A percentile compares a stretch with the other conserved stretches of the same genome.
Evolutionary conservation across 2,797 vertebrate species (phyloP).

Genomic region (Enteromius viviparus): DNA sequence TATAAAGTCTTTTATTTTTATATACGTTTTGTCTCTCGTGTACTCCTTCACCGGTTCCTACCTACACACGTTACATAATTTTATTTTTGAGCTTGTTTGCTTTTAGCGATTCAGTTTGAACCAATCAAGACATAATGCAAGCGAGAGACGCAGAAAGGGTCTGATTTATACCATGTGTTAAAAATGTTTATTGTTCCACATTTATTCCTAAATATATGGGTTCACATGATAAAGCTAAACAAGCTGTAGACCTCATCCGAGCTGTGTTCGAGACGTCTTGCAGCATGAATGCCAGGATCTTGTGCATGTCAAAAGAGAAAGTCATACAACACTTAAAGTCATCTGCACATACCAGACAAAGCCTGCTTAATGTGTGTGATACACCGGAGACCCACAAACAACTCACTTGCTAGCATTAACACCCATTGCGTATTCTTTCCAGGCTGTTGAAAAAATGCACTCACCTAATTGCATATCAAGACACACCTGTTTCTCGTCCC

Average conservation of each 20-base stretch:
- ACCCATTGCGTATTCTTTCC: conserved; percentile 33
- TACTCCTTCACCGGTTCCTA: too few species aligned
- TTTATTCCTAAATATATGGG: conserved; percentile 1
- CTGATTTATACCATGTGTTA: conserved; percentile 7
- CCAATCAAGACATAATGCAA: neutral
- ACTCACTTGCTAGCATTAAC: conserved; percentile 36
- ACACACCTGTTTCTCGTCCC: conserved; percentile 46
- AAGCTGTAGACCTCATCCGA: neutral
- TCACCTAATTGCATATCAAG: conserved; percentile 55
- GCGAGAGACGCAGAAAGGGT: neutral
- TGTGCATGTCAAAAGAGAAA: conserved; percentile 12
- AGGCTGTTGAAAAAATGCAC: conserved; percentile 30
- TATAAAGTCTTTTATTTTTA: too few species aligned
- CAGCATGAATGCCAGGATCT: conserved; percentile 6
- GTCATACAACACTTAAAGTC: neutral
- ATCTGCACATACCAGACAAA: conserved; percentile 15
- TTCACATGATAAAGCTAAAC: conserved; percentile 5
- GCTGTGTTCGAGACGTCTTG: neutral
- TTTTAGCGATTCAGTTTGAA: neutral
- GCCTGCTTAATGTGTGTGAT: conserved; percentile 13
- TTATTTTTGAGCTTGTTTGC: neutral
- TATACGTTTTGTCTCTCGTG: too few species aligned
- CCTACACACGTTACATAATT: too few species aligned
- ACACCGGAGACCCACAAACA: conserved; percentile 43
- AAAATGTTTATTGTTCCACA: conserved; percentile 17